Conservation (phyloP, 2,888 invertebrate genomes). For the Periphyllus acericola region DNA sequence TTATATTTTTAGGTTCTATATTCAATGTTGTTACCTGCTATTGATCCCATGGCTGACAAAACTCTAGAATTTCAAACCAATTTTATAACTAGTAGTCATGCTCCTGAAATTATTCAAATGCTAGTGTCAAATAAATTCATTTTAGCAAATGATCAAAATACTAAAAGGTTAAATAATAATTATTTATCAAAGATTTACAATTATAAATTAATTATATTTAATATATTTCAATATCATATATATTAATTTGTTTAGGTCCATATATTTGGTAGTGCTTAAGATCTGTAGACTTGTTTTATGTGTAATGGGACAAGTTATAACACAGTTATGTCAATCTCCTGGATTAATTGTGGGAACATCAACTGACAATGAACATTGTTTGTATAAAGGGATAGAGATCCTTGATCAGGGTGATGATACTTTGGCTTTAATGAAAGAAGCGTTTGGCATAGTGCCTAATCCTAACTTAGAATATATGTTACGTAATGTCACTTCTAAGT, state of each 20-base stretch:
- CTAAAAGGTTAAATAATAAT: constrained; percentile 70
- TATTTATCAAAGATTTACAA: constrained; percentile 1
- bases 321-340: constrained; percentile 66
- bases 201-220: neutral
- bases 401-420: constrained; percentile 52
- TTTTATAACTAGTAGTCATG: constrained; percentile 76
- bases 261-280: constrained; percentile 87
- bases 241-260: constrained; percentile 72
- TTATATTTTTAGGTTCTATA: constrained; percentile 77
- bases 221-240: neutral
- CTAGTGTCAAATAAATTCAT: constrained; percentile 86
- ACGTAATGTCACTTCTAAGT: constrained; percentile 82
- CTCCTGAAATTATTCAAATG: constrained; percentile 79
- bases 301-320: constrained; percentile 73
- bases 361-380: constrained; percentile 11
- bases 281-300: constrained; percentile 89
- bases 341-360: constrained; percentile 67
- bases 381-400: constrained; percentile 35
- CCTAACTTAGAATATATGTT: constrained; percentile 85
- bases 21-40: constrained; percentile 90
- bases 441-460: constrained; percentile 84
- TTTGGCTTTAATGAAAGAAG: constrained; percentile 77
- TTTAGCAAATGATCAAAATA: constrained; percentile 80
- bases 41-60: constrained; percentile 80
- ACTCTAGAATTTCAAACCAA: constrained; percentile 77